These are phyloP conservation scores for Oreamnos americanus DNA, from an alignment of 2,113 vertebrate genomes.

Conservation along the genomic window DNA sequence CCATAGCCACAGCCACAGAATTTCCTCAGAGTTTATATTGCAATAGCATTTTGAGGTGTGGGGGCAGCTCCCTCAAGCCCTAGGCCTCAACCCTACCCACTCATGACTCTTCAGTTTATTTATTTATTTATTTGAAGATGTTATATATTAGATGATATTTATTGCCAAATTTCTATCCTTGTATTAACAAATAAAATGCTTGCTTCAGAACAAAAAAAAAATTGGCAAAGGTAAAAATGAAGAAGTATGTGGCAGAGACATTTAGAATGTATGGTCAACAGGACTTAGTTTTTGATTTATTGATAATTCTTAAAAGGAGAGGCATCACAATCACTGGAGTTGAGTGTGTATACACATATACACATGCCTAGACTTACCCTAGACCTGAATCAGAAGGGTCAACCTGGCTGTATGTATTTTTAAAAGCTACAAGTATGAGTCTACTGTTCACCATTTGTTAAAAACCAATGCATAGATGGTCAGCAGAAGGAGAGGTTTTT, in stretches of 20 bases:
- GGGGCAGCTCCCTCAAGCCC: slow-evolving; percentile 48
- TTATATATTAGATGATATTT: slow-evolving; percentile 88
- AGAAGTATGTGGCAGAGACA: background rate
- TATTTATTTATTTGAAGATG: slow-evolving; percentile 88
- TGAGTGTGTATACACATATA: background rate
- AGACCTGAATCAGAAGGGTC: background rate
- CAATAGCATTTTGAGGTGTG: slow-evolving; percentile 65
- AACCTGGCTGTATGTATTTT: background rate
- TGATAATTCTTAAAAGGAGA: background rate
- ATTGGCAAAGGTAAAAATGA: background rate
- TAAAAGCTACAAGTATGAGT: background rate
- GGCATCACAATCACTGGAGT: background rate
- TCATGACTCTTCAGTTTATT: slow-evolving; percentile 78
- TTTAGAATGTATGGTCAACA: background rate
- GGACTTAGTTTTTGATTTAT: background rate
- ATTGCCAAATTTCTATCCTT: slow-evolving; percentile 88
- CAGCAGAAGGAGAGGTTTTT: background rate
- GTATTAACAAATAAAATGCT: slow-evolving; percentile 86
- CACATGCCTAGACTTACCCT: background rate
- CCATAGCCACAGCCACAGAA: slow-evolving; percentile 35
- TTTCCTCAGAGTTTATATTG: slow-evolving; percentile 78
- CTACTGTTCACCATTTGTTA: background rate
- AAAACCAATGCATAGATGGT: background rate
- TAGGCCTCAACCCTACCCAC: slow-evolving; percentile 45
- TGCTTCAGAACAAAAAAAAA: slow-evolving; percentile 64